These are phyloP conservation scores for Oplegnathus fasciatus DNA, from an alignment of 2,113 vertebrate genomes.

Conservation along the genomic window DNA sequence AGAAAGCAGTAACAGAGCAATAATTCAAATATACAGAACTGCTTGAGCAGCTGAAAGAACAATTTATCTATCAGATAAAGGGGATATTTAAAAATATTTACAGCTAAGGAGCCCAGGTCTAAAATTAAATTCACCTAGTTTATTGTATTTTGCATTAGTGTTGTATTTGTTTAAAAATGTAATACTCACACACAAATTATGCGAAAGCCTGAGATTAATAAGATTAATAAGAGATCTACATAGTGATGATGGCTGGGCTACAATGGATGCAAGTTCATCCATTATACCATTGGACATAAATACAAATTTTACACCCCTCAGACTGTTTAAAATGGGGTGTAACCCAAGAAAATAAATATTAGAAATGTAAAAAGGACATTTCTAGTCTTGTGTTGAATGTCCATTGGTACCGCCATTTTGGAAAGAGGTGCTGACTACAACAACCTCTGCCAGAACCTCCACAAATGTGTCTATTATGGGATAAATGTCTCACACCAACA, in stretches of 20 bases:
- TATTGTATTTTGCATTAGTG: too few species aligned
- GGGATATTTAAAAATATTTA: not conserved
- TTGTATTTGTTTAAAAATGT: too few species aligned
- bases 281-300: not conserved
- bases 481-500: too few species aligned
- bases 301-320: not conserved
- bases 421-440: not conserved
- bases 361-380: not conserved
- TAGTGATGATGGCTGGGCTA: not conserved
- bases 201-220: too few species aligned
- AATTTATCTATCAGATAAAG: not conserved
- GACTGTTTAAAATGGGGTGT: not conserved
- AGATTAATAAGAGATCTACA: too few species aligned
- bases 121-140: too few species aligned
- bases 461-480: not conserved
- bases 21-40: not conserved
- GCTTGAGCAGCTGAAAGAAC: not conserved
- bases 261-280: not conserved
- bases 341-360: not conserved
- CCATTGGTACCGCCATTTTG: not conserved
- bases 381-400: not conserved
- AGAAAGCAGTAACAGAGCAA: not conserved
- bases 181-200: too few species aligned
- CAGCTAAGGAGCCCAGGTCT: not conserved
- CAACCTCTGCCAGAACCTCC: not conserved